A percentile compares a stretch with the other conserved stretches of the same genome.
phyloP scores from a whole-genome alignment of 2,797 vertebrate species.

The Threskiornis aethiopicus region DNA sequence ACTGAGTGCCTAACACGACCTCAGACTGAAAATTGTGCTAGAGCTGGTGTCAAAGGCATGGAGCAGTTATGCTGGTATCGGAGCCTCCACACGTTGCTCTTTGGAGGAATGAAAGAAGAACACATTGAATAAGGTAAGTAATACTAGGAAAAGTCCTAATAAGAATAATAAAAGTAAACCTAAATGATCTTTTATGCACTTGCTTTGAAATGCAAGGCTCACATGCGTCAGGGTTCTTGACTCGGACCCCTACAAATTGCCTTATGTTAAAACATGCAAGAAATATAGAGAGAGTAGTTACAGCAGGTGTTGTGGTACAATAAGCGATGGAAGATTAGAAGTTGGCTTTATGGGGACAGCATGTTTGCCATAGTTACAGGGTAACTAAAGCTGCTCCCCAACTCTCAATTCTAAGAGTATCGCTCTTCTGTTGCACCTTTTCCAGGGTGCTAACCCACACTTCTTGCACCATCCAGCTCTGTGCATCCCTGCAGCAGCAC shows the following conservation, averaged over 20 bases:
- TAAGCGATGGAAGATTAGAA: background rate
- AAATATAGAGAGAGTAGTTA: background rate
- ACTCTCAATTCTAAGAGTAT: background rate
- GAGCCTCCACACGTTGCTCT: background rate
- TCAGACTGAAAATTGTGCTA: background rate
- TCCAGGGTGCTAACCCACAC: background rate
- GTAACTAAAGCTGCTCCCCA: background rate
- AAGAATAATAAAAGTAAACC: background rate
- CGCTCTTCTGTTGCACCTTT: background rate
- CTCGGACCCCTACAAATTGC: accelerated
- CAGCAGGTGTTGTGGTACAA: background rate
- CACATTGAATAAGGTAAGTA: background rate
- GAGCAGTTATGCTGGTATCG: accelerated
- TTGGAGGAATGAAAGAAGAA: background rate
- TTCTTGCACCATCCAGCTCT: background rate
- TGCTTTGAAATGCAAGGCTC: background rate
- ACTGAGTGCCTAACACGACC: background rate
- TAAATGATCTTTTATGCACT: background rate
- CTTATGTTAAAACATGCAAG: background rate
- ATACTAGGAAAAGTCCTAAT: background rate
- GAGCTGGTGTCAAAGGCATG: background rate
- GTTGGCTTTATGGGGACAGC: background rate
- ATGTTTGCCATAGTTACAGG: background rate
- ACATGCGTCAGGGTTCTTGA: background rate
- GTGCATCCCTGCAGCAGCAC: background rate